Evolutionary conservation across 2,797 vertebrate species (phyloP), one percentile per base, ranked within the genome.

Genomic region (Sciurus carolinensis): DNA sequence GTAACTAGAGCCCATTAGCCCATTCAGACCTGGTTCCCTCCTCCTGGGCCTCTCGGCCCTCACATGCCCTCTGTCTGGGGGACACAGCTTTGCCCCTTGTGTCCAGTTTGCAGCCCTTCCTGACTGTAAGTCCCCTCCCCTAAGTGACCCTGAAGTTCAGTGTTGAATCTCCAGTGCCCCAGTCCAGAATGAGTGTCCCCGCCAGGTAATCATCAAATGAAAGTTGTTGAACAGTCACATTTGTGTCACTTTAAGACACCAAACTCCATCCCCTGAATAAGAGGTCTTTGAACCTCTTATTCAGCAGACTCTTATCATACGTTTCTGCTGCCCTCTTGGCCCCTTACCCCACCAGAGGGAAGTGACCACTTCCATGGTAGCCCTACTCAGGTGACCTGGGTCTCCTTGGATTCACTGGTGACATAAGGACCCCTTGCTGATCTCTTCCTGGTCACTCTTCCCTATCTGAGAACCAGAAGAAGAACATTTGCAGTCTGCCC

Each of bases 131-230:
- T 15, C 13, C 14, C 14, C 2, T 79, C n/a, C n/a, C 44, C 42
- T 17, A 1, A 1, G 44, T 1, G 47, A 8, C 50, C 3, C 0
- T 5, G 22, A 3, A 79, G 39, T 24, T 92, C 24, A 4, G 0
- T 1, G 36, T 12, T 20, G 52, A 62, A 17, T 22, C 44, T 10
- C 59, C 82, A 54, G 62, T 0, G 18, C 18, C 52, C 54, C 50
- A 8, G 33, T 39, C 14, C 42, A 22, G 39, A 66, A 33, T 33
- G 12, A 42, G 11, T 67, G 80, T 9, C 57, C 59, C 80, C 39
- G 39, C 71, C 0, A 87, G 36, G 47, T 20, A 39, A 6, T 42
- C 71, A n/a, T 69, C 28, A 14, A 18, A 36, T 44, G 81, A 30
- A 90, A 50, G 28, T 14, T 52, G 54, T 57, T 18, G 5, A 24